Percentiles rank a stretch among this genome's conserved stretches.
Evolutionary conservation across 2,888 invertebrate species (phyloP).

Genomic region (Pilophorus perplexus): DNA sequence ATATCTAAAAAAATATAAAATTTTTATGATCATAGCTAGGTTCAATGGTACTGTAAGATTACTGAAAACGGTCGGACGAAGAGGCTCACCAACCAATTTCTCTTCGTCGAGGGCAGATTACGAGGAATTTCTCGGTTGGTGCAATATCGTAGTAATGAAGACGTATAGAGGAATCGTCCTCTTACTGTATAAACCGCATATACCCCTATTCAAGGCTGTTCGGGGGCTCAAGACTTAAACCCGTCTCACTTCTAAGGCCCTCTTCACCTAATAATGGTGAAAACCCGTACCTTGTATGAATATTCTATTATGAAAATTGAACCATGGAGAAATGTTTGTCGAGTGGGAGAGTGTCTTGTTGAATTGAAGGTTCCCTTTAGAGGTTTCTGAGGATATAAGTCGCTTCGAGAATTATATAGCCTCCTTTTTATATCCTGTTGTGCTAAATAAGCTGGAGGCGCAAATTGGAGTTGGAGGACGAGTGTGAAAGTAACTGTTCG

Average conservation of each 20-base stretch:
- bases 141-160: conserved; percentile 30
- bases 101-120: too few relatives aligned
- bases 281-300: conserved; percentile 24
- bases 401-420: too few relatives aligned
- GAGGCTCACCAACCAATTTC: too few relatives aligned
- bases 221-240: conserved; percentile 18
- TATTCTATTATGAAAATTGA: conserved; percentile 38
- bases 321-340: conserved; percentile 15
- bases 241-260: conserved; percentile 7
- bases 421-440: too few relatives aligned
- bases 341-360: background rate
- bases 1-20: too few relatives aligned
- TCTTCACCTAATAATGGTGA: conserved; percentile 24
- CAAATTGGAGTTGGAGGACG: too few relatives aligned
- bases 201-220: background rate
- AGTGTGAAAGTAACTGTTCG: too few relatives aligned
- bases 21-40: too few relatives aligned
- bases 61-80: too few relatives aligned
- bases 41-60: too few relatives aligned
- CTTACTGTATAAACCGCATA: background rate
- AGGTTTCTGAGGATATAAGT: conserved; percentile 1
- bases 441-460: too few relatives aligned
- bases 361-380: conserved; percentile 13
- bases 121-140: too few relatives aligned
- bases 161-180: background rate